Evolutionary conservation across 2,113 vertebrate species (phyloP), one percentile per base, ranked within the genome.

Genomic region (Vireo altiloquus): DNA sequence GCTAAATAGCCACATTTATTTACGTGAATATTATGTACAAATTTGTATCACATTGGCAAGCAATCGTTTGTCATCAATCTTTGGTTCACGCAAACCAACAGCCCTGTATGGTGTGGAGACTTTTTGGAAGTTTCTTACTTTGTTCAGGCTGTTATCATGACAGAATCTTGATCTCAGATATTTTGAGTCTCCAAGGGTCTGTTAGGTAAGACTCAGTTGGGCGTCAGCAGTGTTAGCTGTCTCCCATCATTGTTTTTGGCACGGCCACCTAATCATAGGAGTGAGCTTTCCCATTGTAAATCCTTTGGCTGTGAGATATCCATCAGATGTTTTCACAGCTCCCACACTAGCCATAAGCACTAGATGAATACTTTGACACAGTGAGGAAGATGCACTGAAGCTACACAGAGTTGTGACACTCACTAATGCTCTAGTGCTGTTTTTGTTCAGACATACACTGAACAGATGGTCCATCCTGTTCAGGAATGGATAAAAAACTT

Each of bases 311-410:
- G 53, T 8, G 28, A 86, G 76, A 69, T 12, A 76, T 30, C 18
- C 20, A 23, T 81, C 84, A 87, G 84, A 91, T 57, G n/a, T 87
- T 89, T 94, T 59, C 60, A 82, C 35, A 84, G 65, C 42, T 87
- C 78, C 49, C 65, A 42, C 13, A 61, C 42, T 31, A 87, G 61
- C 84, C 37, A 44, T 87, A 76, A 91, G 80, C 49, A 68, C 61
- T 28, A 49, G 84, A 84, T 42, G 21, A 59, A 63, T 84, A 52
- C 28, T 66, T 84, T 35, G 39, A 74, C 47, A 74, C 28, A 49
- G 30, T 39, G 54, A 91, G 77, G 60, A 87, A 82, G 65, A 79
- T 23, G 33, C 35, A 56, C 27, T 71, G 33, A 71, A 85, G 65
- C 13, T 66, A 53, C 22, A 8, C 9, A 30, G 42, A 59, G 24